Evolutionary conservation across 2,113 vertebrate genomes (phyloP).

Genomic region (Leiothrix lutea): DNA sequence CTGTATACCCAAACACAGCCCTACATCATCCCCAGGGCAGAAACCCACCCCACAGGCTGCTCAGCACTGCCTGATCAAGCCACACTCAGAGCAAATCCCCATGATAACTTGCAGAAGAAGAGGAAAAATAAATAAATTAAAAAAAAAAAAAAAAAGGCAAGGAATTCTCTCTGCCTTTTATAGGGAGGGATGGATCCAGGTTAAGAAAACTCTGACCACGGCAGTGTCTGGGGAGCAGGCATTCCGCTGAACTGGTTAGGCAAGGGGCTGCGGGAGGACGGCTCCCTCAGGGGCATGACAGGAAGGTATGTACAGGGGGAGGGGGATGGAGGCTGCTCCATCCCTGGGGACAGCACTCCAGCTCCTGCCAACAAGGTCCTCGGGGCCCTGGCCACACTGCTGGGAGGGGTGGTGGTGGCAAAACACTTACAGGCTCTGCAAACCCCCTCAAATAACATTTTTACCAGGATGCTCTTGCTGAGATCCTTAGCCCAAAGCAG

Average conservation of each 20-base stretch:
- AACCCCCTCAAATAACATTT: not conserved
- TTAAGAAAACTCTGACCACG: slow-evolving; percentile 67
- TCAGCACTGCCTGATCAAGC: not conserved
- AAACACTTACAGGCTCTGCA: not conserved
- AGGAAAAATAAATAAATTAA: not conserved
- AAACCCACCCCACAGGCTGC: not conserved
- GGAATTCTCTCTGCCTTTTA: slow-evolving; percentile 33
- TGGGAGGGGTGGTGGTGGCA: not conserved
- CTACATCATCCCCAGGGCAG: not conserved
- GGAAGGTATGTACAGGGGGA: slow-evolving; percentile 63
- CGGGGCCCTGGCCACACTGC: rapidly evolving
- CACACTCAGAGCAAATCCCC: not conserved
- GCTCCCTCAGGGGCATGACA: slow-evolving; percentile 63
- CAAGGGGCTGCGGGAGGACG: slow-evolving; percentile 64
- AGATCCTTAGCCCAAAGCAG: not conserved
- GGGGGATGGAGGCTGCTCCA: not conserved
- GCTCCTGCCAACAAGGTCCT: not conserved
- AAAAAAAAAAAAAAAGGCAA: not conserved
- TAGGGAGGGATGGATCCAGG: slow-evolving; percentile 18
- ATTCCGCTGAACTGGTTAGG: slow-evolving; percentile 82
- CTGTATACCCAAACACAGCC: not conserved
- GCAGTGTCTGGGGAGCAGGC: slow-evolving; percentile 67
- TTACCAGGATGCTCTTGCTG: not conserved
- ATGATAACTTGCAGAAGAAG: not conserved
- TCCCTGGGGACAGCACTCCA: not conserved